Evolutionary conservation across 1,140 invertebrate species (phyloP).

Genomic region (Drosophila malerkotliana): DNA sequence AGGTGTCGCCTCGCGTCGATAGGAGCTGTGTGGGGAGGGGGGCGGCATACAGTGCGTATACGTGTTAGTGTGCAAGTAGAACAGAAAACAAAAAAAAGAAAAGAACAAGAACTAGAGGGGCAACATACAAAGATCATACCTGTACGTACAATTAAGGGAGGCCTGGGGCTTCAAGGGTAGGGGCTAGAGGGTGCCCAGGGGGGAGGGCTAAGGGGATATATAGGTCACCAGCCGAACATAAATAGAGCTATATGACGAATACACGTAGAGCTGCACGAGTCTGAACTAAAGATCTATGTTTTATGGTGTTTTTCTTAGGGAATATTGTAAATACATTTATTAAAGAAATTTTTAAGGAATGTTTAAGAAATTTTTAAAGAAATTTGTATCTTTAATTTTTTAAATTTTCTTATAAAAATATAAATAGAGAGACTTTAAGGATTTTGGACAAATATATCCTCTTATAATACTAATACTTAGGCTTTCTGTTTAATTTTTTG

Average conservation of each 20-base stretch:
- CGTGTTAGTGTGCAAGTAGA: neutral
- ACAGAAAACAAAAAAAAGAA: neutral
- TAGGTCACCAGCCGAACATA: slow-evolving; percentile 66
- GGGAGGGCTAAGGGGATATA: slow-evolving; percentile 19
- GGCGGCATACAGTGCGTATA: neutral
- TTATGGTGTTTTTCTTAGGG: too few relatives aligned
- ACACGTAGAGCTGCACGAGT: too few relatives aligned
- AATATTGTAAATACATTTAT: too few relatives aligned
- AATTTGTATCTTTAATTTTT: too few relatives aligned
- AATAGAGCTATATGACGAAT: slow-evolving; percentile 39
- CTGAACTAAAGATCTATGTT: too few relatives aligned
- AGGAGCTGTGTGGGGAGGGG: neutral
- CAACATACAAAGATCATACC: slow-evolving; percentile 30
- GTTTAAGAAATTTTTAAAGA: too few relatives aligned
- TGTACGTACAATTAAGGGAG: slow-evolving; percentile 40
- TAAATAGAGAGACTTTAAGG: too few relatives aligned
- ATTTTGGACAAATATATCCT: too few relatives aligned
- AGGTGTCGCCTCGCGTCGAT: slow-evolving; percentile 52
- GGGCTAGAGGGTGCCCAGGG: neutral
- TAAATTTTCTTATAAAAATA: too few relatives aligned
- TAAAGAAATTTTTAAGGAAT: too few relatives aligned
- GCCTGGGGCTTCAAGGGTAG: neutral
- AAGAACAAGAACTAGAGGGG: slow-evolving; percentile 19
- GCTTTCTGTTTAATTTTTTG: too few relatives aligned
- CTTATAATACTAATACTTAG: too few relatives aligned